Evolutionary conservation across 1,140 invertebrate genomes (phyloP).

Genomic region (Battus philenor): DNA sequence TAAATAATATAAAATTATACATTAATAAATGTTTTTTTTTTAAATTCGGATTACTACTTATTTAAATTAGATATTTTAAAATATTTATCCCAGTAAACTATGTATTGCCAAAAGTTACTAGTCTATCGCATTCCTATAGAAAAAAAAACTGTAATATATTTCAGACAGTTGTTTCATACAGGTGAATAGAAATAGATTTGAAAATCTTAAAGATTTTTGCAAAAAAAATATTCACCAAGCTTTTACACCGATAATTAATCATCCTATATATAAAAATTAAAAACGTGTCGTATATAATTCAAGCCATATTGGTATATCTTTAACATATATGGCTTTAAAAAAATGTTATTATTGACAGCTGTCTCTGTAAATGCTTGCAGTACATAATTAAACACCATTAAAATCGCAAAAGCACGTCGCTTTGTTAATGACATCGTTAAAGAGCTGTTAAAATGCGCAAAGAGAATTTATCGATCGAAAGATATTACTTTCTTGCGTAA

Average conservation of each 20-base stretch:
- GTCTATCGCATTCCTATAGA: no score
- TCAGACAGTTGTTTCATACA: no score
- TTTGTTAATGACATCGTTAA: constrained; percentile 9
- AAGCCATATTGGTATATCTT: background rate
- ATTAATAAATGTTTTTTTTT: no score
- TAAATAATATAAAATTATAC: no score
- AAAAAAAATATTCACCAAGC: background rate
- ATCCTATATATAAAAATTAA: no score
- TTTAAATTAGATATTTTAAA: no score
- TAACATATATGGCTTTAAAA: background rate
- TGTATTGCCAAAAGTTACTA: no score
- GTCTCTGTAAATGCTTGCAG: background rate
- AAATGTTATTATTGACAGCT: background rate
- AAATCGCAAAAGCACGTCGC: constrained; percentile 8
- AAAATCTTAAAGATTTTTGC: background rate
- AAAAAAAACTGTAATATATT: no score
- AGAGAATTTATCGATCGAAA: constrained; percentile 12
- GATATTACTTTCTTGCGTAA: background rate
- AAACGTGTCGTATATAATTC: background rate
- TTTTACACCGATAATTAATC: background rate
- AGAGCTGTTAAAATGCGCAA: background rate
- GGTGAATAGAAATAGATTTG: no score
- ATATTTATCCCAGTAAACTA: no score
- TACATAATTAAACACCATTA: constrained; percentile 8
- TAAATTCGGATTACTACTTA: no score